Evolutionary conservation across 2,888 invertebrate genomes (phyloP).

Genomic region (Nephrotoma guestfalica): DNA sequence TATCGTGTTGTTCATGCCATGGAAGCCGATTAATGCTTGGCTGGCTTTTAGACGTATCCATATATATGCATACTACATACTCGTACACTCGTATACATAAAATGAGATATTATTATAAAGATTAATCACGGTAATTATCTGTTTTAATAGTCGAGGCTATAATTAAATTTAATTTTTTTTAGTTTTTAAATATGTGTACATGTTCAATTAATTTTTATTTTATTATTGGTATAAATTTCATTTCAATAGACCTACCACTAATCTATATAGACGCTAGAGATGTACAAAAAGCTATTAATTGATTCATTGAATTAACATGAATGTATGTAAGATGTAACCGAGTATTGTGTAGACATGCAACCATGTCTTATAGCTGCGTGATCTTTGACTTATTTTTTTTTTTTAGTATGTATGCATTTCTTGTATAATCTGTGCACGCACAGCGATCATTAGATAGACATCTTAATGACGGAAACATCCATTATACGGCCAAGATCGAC

Average conservation of each 20-base stretch:
- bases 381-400: background rate
- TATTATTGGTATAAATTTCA: background rate
- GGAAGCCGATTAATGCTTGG: background rate
- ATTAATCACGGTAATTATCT: background rate
- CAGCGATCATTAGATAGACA: background rate
- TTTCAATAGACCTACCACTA: background rate
- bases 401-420: background rate
- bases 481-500: background rate
- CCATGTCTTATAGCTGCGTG: background rate
- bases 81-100: background rate
- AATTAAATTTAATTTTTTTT: background rate
- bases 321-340: background rate
- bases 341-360: background rate
- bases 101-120: background rate
- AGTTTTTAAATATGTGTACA: background rate
- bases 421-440: background rate
- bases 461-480: background rate
- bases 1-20: background rate
- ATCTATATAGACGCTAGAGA: background rate
- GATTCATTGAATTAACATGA: background rate
- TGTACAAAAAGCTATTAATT: background rate
- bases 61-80: background rate
- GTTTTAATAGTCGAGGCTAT: background rate
- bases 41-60: background rate
- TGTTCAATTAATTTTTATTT: background rate